Base-by-base conservation (phyloP, 2,888 invertebrate genomes). In the Sminthurinus aureus region DNA sequence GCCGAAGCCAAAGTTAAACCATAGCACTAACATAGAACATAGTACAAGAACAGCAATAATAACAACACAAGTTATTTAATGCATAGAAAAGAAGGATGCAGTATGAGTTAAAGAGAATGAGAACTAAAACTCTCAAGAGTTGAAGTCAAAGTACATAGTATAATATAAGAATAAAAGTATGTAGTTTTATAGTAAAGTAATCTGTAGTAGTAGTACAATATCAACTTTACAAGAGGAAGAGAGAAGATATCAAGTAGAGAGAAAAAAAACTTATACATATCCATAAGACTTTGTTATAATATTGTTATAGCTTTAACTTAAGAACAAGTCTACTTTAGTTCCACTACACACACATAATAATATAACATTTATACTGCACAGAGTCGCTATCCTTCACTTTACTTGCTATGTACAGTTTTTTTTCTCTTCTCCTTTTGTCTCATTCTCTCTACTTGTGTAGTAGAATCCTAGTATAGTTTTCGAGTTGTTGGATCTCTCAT, bases 401-500 rank as follows among this genome's bases (percentile, higher is more conserved):
- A 26, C 26, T 73, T 38, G 15, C 51, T 51, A 18, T 51, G 50
- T 75, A 12, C 50, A 15, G 75, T 75, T 26, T 38, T 73, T 73
- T 38, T 75, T 15, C 26, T 75, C 51, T 15, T 58, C 58, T 58
- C 18, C 58, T 18, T 13, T 58, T 13, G 4, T 38, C 38, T 38
- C 38, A 38, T 38, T 38, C 38, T 38, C 38, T 38, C 38, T 38
- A 4, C 38, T 38, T 38, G 38, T 38, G 38, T 1, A 6, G 6
- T 38, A 38, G 38, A 38, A 6, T 38, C 6, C 22, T 71, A 12
- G 71, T 71, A 71, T 15, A 69, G 2, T n/a, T n/a, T 22, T 13
- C 2, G 66, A 66, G 22, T 75, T 75, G 75, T 38, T 38, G 38
- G 38, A 38, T 38, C 20, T 75, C 75, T 75, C 75, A 38, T 75